Base-by-base conservation (phyloP, 2,888 invertebrate species). In the Drosophila diplacantha region DNA sequence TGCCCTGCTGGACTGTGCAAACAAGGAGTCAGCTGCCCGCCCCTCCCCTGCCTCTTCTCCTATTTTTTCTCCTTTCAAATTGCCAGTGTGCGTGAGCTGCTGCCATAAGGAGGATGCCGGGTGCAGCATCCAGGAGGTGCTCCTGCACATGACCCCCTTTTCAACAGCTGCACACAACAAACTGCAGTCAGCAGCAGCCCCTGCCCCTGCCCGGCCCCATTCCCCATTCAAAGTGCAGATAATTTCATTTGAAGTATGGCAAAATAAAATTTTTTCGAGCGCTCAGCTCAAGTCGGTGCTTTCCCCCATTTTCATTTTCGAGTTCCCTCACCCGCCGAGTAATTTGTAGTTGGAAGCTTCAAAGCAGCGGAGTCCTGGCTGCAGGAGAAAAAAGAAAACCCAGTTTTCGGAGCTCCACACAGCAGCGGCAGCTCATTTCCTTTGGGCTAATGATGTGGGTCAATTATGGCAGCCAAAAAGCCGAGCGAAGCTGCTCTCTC, bases 361-460 rank as follows among this genome's bases (percentile, higher is more conserved):
- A 58, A 64, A 69, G 64, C 60, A 60, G 58, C 43, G 46, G 41
- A 79, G 74, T 70, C 76, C 76, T 71, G 64, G 60, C 54, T 62
- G 41, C 11, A 26, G 8, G 5, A 43, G 26, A 26, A 26, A 22
- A 22, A 14, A 8, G 8, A 22, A 22, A 39, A 39, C 56, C 49
- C 49, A 46, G 63, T 58, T 78, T 75, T 61, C 14, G 54, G 53
- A 55, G 54, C 54, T 54, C 52, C 24, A 20, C 26, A 50, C 51
- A 38, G 66, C 52, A 57, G 32, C 56, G 50, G 49, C 79, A 81
- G 75, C 78, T 79, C 83, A 79, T 79, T 79, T 79, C 78, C 78
- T 79, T 79, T 79, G 53, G 83, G 79, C 83, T 79, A 79, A 79
- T 79, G 78, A 79, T 79, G 83, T 79, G 78, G 78, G 78, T 79